These are phyloP conservation scores for Spodoptera picta DNA, from an alignment of 2,888 invertebrate genomes.

Conservation along the genomic window DNA sequence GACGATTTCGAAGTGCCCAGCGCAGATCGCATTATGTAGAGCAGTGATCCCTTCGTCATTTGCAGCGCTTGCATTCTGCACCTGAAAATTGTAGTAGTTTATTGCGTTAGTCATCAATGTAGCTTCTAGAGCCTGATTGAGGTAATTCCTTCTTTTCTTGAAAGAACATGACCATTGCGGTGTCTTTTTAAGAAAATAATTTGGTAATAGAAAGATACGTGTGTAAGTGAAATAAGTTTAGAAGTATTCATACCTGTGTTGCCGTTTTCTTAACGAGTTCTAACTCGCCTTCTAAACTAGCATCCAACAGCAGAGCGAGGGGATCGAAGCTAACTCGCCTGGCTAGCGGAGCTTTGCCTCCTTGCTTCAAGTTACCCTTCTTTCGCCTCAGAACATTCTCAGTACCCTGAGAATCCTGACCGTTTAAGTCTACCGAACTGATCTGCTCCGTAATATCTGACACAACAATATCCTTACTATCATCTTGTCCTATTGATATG, in stretches of 20 bases:
- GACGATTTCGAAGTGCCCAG: slow-evolving; percentile 99
- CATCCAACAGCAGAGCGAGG: slow-evolving; percentile 97
- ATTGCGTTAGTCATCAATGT: background rate
- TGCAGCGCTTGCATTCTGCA: slow-evolving; percentile 98
- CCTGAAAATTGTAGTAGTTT: slow-evolving; percentile 77
- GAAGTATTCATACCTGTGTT: slow-evolving; percentile 90
- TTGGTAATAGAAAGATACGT: too few relatives aligned
- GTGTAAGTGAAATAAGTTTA: background rate
- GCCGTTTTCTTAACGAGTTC: slow-evolving; percentile 99
- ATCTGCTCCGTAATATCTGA: slow-evolving; percentile 86
- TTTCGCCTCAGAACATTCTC: slow-evolving; percentile 90
- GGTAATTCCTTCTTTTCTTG: too few relatives aligned
- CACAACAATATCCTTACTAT: slow-evolving; percentile 78
- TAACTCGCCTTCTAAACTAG: slow-evolving; percentile 98
- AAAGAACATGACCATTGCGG: too few relatives aligned
- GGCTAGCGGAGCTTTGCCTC: slow-evolving; percentile 92
- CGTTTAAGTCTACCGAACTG: slow-evolving; percentile 85
- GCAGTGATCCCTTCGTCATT: slow-evolving; percentile 99
- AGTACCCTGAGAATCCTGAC: slow-evolving; percentile 87
- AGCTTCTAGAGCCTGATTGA: background rate
- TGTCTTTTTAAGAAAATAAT: too few relatives aligned
- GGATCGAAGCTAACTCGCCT: slow-evolving; percentile 99
- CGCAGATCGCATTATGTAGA: slow-evolving; percentile 99
- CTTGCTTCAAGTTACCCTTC: slow-evolving; percentile 94
- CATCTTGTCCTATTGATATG: slow-evolving; percentile 70